Evolutionary conservation across 2,113 vertebrate genomes (phyloP).

Genomic region (Eublepharis macularius): DNA sequence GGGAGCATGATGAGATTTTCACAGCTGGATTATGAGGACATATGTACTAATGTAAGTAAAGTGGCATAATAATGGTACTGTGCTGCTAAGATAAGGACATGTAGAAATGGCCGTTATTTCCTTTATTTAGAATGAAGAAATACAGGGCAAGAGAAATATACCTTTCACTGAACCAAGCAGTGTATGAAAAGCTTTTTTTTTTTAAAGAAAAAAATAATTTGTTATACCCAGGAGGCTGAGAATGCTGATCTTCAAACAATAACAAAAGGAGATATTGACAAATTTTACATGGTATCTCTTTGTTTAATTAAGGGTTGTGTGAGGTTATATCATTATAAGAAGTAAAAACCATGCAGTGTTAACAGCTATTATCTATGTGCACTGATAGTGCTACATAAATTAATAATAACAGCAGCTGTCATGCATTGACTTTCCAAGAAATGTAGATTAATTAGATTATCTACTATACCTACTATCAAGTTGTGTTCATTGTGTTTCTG

Average conservation of each 20-base stretch:
- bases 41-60: no score
- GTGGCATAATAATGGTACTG: no score
- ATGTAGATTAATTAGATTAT: no score
- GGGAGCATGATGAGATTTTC: no score
- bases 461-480: no score
- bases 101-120: no score
- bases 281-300: neutral
- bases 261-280: neutral
- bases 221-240: neutral
- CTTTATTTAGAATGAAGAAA: neutral
- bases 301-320: neutral
- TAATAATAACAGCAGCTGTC: neutral
- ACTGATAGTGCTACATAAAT: neutral
- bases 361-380: no score
- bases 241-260: neutral
- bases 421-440: no score
- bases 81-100: no score
- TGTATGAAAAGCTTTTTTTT: neutral
- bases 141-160: neutral
- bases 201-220: neutral
- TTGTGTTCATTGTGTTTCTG: no score
- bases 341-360: no score
- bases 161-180: neutral
- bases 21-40: no score
- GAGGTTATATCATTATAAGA: neutral